A percentile compares a stretch with the other conserved stretches of the same genome.
Conservation (phyloP, 2,888 invertebrate species). For the Cotesia congregata region DNA sequence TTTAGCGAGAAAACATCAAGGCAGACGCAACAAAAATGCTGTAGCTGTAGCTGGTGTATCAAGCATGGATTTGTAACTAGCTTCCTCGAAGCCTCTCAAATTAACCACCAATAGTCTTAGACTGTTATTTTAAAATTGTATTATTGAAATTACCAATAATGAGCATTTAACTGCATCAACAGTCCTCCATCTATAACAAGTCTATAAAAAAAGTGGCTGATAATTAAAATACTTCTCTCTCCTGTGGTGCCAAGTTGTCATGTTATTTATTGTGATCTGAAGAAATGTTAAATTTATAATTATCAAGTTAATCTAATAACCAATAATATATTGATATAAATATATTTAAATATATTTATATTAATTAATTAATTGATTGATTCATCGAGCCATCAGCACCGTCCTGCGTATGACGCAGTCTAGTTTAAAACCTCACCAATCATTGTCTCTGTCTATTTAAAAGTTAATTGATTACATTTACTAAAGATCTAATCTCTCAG, state of each 20-base stretch:
- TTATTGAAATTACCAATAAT: conserved; percentile 43
- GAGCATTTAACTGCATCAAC: conserved; percentile 26
- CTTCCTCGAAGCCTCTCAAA: conserved; percentile 45
- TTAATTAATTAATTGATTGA: conserved; percentile 22
- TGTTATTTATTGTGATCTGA: conserved; percentile 19
- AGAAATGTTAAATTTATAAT: conserved; percentile 10
- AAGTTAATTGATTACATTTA: conserved; percentile 6
- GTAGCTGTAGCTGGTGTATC: conserved; percentile 17
- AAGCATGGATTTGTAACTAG: conserved; percentile 35
- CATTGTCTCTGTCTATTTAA: conserved; percentile 19
- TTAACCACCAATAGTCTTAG: conserved; percentile 28
- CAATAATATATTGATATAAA: conserved; percentile 18
- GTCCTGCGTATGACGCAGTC: conserved; percentile 51
- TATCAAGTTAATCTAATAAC: conserved; percentile 15
- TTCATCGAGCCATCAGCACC: conserved; percentile 44
- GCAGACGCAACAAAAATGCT: not conserved
- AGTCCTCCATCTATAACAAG: conserved; percentile 27
- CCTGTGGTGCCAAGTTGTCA: conserved; percentile 31
- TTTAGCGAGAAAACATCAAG: conserved; percentile 18
- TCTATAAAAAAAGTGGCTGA: not conserved
- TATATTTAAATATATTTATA: conserved; percentile 1
- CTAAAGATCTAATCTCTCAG: conserved; percentile 25
- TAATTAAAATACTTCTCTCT: conserved; percentile 10
- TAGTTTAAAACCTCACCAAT: conserved; percentile 28
- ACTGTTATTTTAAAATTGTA: not conserved